These are phyloP conservation scores for Paramuricea clavata DNA, from an alignment of 92 coral and sea anemone species.

Conservation along the genomic window DNA sequence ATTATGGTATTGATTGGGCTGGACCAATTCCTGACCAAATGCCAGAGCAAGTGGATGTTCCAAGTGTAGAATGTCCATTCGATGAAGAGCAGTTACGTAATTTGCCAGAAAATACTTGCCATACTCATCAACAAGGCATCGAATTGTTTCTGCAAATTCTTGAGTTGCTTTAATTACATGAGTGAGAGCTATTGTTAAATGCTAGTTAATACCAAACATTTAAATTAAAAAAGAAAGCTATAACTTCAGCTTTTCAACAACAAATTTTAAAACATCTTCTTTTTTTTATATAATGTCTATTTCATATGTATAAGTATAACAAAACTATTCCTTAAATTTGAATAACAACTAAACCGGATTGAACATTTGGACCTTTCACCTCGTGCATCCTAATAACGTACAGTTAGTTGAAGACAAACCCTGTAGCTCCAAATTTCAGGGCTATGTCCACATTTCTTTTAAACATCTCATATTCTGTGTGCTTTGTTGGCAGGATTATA, in stretches of 20 bases:
- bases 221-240: neutral
- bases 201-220: neutral
- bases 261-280: neutral
- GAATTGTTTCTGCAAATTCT: constrained; percentile 40
- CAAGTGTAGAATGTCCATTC: constrained; percentile 59
- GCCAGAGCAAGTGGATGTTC: constrained; percentile 55
- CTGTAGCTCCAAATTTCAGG: constrained; percentile 62
- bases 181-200: neutral
- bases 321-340: neutral
- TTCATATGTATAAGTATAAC: neutral
- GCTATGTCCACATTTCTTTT: constrained; percentile 68
- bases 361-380: neutral
- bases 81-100: constrained; percentile 44
- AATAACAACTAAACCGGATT: neutral
- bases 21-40: constrained; percentile 61
- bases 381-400: neutral
- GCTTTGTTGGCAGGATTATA: constrained; percentile 62
- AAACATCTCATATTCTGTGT: constrained; percentile 48
- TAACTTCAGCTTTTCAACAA: neutral
- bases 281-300: neutral
- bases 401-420: constrained; percentile 50
- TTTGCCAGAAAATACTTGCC: constrained; percentile 47
- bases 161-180: constrained; percentile 16
- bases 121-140: constrained; percentile 52
- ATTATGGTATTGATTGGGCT: constrained; percentile 63